Percentiles rank a stretch among this genome's conserved stretches.
These are phyloP conservation scores for Epizoanthus fatuus DNA, from an alignment of 92 coral and sea anemone genomes.

Conservation along the genomic window DNA sequence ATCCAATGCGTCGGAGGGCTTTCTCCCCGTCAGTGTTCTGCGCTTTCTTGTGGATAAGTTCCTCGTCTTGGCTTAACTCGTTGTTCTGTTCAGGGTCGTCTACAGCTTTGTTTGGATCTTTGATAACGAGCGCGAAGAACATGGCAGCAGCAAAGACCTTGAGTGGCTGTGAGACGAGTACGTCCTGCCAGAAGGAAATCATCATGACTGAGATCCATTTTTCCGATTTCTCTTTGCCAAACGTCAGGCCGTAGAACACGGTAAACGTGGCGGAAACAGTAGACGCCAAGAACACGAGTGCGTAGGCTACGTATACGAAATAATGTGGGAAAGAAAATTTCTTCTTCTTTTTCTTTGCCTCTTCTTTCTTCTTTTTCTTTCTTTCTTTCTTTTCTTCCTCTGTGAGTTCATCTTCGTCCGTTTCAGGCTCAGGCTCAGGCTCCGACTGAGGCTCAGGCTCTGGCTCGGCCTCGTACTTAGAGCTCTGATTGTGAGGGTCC, in stretches of 20 bases:
- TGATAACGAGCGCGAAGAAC: constrained; percentile 93
- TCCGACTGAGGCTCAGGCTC: constrained; percentile 40
- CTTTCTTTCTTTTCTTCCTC: constrained; percentile 56
- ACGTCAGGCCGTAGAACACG: constrained; percentile 93
- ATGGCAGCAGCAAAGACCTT: constrained; percentile 98
- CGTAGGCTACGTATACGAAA: constrained; percentile 88
- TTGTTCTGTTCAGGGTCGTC: constrained; percentile 86
- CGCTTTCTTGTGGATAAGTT: constrained; percentile 72
- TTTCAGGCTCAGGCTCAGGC: constrained; percentile 44
- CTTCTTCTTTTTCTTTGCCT: constrained; percentile 80
- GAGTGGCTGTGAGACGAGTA: constrained; percentile 94
- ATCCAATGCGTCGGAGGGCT: constrained; percentile 74
- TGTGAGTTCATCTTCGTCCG: constrained; percentile 65
- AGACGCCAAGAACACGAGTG: constrained; percentile 78
- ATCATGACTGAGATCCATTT: constrained; percentile 98
- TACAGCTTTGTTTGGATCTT: constrained; percentile 97
- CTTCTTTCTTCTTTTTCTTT: constrained; percentile 48
- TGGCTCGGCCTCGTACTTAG: constrained; percentile 69
- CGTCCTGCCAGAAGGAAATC: constrained; percentile 99
- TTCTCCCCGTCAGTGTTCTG: constrained; percentile 83
- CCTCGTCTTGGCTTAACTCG: constrained; percentile 93
- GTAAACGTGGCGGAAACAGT: constrained; percentile 94
- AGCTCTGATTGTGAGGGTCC: constrained; percentile 77
- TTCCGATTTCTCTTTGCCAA: constrained; percentile 95
- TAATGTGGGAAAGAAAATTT: constrained; percentile 71